These are phyloP conservation scores for Pelobates fuscus DNA, from an alignment of 2,113 vertebrate species.

Conservation along the genomic window DNA sequence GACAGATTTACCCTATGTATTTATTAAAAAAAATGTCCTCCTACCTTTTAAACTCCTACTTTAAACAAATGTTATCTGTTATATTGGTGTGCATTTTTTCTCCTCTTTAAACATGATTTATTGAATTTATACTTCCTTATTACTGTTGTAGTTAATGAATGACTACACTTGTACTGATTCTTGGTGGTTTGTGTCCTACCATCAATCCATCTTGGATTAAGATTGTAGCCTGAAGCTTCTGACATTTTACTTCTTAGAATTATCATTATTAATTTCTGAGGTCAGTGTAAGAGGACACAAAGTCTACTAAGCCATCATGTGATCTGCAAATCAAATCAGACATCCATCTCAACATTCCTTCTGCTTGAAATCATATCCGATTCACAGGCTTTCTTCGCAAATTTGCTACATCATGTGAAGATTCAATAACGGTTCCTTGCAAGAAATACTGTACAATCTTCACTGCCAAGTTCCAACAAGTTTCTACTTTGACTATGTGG, in stretches of 20 bases:
- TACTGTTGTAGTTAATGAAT: constrained; percentile 62
- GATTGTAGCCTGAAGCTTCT: constrained; percentile 52
- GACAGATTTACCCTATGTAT: too few species aligned
- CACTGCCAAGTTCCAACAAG: constrained; percentile 59
- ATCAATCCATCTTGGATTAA: constrained; percentile 62
- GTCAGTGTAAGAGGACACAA: constrained; percentile 63
- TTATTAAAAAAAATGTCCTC: too few species aligned
- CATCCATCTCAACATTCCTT: constrained; percentile 76
- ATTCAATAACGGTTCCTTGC: constrained; percentile 54
- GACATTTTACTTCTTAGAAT: constrained; percentile 49
- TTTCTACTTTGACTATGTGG: constrained; percentile 12
- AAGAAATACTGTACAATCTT: constrained; percentile 51
- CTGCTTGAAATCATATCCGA: constrained; percentile 77
- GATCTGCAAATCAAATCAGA: constrained; percentile 77
- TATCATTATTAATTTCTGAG: constrained; percentile 61
- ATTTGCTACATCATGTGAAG: constrained; percentile 66
- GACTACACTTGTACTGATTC: constrained; percentile 49
- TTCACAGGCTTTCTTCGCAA: constrained; percentile 56
- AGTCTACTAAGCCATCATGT: constrained; percentile 65
- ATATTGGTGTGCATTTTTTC: constrained; percentile 4
- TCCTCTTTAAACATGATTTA: constrained; percentile 62
- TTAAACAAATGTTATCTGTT: constrained; percentile 13
- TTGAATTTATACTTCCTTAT: constrained; percentile 67
- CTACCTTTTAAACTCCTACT: constrained; percentile 1
- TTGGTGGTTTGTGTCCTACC: constrained; percentile 47